Conservation (phyloP, 2,113 vertebrate species). For the Aegithalos caudatus region DNA sequence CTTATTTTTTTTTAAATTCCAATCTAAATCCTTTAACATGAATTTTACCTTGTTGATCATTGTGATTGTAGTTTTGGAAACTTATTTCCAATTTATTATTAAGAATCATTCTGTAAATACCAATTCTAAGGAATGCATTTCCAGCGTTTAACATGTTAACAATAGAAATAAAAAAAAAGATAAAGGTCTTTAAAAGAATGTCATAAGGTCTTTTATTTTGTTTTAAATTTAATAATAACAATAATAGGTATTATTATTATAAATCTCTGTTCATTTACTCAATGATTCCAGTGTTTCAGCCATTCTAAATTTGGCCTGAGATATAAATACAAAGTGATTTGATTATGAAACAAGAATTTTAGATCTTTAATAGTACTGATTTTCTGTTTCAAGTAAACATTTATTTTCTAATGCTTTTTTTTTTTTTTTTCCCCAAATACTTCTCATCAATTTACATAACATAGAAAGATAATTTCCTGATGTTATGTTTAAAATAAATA, state of each 20-base stretch:
- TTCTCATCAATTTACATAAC: not conserved
- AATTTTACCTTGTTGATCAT: not conserved
- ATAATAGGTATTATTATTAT: not conserved
- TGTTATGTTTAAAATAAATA: not conserved
- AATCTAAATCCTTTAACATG: not conserved
- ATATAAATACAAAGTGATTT: not conserved
- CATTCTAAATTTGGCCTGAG: not conserved
- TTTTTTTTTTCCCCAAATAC: rapidly evolving
- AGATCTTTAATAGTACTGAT: not conserved
- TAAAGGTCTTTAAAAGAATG: not conserved
- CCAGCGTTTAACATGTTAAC: not conserved
- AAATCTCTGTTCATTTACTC: not conserved
- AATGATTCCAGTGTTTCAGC: not conserved
- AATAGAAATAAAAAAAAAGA: not conserved
- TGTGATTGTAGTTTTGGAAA: not conserved
- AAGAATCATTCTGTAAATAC: not conserved
- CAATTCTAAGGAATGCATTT: not conserved
- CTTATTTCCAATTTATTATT: not conserved
- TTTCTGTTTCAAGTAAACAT: not conserved
- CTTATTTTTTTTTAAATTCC: not conserved
- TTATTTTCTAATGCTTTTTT: not conserved
- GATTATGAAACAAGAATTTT: not conserved
- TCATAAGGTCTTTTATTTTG: not conserved
- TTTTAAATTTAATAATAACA: not conserved
- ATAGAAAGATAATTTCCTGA: not conserved